Conservation (phyloP, 1,140 invertebrate genomes). For the Pseudachorutes palmiensis region DNA sequence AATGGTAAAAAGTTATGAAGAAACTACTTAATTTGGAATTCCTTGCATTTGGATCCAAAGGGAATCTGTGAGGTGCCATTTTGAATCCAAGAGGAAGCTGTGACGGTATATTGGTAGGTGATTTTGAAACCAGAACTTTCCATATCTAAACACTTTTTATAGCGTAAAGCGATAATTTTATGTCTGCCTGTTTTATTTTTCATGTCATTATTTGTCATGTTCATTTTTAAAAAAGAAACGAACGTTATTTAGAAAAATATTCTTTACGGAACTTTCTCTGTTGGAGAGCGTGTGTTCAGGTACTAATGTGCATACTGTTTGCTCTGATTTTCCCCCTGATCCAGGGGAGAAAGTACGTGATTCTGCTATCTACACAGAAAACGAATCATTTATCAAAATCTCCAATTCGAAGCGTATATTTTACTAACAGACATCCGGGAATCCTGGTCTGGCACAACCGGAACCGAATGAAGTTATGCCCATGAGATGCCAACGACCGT, state of each 20-base stretch:
- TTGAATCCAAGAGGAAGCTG: too few species aligned
- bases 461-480: conserved; percentile 85
- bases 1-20: too few species aligned
- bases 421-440: conserved; percentile 38
- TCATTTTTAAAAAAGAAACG: too few species aligned
- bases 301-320: conserved; percentile 3
- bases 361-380: conserved; percentile 45
- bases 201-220: too few species aligned
- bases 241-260: not conserved
- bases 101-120: too few species aligned
- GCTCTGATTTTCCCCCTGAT: conserved; percentile 47
- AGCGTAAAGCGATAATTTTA: too few species aligned
- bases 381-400: conserved; percentile 59
- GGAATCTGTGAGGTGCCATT: too few species aligned
- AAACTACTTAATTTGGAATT: too few species aligned
- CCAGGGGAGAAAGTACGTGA: conserved; percentile 77
- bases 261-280: not conserved
- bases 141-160: too few species aligned
- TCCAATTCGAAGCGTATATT: conserved; percentile 48
- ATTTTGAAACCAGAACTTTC: too few species aligned
- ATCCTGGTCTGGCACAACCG: conserved; percentile 71
- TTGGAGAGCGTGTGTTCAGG: not conserved
- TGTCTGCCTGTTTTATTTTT: too few species aligned
- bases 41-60: too few species aligned
- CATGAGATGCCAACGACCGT: conserved; percentile 75